phyloP scores from a whole-genome alignment of 2,797 vertebrate genomes.

The Toxotes lorentzi region DNA sequence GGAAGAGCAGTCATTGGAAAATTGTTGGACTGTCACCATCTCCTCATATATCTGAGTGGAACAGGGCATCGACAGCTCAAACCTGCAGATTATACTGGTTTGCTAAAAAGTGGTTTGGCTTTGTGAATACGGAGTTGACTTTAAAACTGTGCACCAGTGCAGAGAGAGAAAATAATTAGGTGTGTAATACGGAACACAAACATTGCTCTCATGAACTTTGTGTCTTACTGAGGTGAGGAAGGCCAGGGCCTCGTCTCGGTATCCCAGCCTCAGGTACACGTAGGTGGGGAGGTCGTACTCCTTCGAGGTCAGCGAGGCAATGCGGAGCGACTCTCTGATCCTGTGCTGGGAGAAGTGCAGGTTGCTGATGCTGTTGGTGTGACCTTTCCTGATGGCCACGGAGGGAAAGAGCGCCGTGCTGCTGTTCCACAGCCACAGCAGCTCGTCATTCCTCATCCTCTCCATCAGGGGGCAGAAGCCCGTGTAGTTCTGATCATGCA shows the following conservation, averaged over 20 bases:
- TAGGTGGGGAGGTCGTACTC: conserved; percentile 85
- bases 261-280: conserved; percentile 85
- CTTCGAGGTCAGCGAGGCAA: conserved; percentile 81
- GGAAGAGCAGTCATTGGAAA: no score
- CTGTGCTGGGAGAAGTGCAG: conserved; percentile 86
- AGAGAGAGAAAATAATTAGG: no score
- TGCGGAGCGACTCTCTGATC: conserved; percentile 83
- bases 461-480: conserved; percentile 85
- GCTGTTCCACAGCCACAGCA: conserved; percentile 89
- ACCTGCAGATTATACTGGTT: no score
- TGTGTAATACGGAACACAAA: background rate
- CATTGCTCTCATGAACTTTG: no score
- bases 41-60: no score
- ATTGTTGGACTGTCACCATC: no score
- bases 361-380: conserved; percentile 79
- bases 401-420: conserved; percentile 88
- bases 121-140: no score
- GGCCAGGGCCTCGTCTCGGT: conserved; percentile 82
- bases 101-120: no score
- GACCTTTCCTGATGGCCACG: conserved; percentile 80
- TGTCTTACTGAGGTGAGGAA: conserved; percentile 86
- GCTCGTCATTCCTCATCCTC: conserved; percentile 85
- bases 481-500: conserved; percentile 82
- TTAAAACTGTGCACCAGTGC: no score
- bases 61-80: no score